phyloP scores from a whole-genome alignment of 2,797 vertebrate genomes.

The Enteromius unitaeniatus region DNA sequence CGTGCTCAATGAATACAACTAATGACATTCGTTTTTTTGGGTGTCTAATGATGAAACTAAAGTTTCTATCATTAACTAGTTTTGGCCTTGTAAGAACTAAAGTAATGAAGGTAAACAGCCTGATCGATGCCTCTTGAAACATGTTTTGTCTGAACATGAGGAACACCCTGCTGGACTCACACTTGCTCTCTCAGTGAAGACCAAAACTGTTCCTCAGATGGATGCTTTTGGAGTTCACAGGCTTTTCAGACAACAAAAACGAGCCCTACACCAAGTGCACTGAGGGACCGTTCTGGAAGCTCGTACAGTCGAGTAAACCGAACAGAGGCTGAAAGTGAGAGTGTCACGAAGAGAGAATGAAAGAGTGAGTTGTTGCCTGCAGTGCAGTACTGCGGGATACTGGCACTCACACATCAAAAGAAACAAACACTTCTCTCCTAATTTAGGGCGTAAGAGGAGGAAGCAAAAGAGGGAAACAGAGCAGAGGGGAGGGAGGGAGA shows the following conservation, averaged over 20 bases:
- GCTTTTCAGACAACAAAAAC: constrained; percentile 40
- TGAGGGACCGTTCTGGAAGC: constrained; percentile 45
- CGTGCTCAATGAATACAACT: not conserved
- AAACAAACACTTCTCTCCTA: constrained; percentile 58
- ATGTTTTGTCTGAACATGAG: constrained; percentile 8
- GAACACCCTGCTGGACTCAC: constrained; percentile 16
- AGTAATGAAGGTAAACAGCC: constrained; percentile 6
- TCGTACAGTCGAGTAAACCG: constrained; percentile 36
- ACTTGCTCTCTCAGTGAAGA: constrained; percentile 25
- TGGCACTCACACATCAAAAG: constrained; percentile 53
- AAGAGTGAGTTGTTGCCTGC: constrained; percentile 49
- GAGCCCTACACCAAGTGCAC: constrained; percentile 27
- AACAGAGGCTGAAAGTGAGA: constrained; percentile 48
- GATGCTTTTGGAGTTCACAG: constrained; percentile 5
- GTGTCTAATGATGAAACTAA: not conserved
- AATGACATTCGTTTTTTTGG: not conserved
- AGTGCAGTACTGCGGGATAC: constrained; percentile 52
- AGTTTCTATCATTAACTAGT: no score
- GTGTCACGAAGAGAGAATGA: constrained; percentile 58
- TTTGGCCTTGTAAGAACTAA: not conserved
- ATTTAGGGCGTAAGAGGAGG: constrained; percentile 56
- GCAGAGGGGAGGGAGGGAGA: constrained; percentile 26
- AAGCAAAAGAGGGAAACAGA: constrained; percentile 49
- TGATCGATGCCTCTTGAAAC: constrained; percentile 1
- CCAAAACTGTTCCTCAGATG: constrained; percentile 29